A percentile compares a stretch with the other conserved stretches of the same genome.
Conservation (phyloP, 2,888 invertebrate species). For the Zele albiditarsus region DNA sequence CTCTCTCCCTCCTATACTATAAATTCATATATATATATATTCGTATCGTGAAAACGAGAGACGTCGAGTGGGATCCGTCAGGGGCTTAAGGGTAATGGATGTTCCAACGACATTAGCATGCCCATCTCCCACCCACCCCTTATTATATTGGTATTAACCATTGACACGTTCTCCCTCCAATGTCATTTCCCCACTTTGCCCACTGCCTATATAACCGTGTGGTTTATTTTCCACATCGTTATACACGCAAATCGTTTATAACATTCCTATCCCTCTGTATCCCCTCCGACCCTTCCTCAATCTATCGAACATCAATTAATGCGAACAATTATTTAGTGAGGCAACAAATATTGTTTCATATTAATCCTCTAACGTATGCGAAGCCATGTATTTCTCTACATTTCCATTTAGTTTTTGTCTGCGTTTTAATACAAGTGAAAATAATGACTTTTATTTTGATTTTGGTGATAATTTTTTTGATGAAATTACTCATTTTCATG, state of each 20-base stretch:
- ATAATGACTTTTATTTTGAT: too few species aligned
- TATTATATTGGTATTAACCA: conserved; percentile 69
- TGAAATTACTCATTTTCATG: too few species aligned
- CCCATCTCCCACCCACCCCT: conserved; percentile 51
- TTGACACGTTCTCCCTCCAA: conserved; percentile 46
- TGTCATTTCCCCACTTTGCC: conserved; percentile 30
- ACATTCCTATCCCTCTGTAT: conserved; percentile 25
- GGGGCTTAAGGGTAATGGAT: conserved; percentile 70
- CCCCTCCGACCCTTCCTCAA: conserved; percentile 23
- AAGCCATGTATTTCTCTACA: too few species aligned
- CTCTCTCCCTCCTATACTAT: background rate
- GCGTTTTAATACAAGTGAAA: too few species aligned
- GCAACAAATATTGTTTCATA: conserved; percentile 14
- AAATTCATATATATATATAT: conserved; percentile 14
- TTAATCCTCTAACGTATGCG: too few species aligned
- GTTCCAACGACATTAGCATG: conserved; percentile 70
- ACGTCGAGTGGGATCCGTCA: conserved; percentile 69
- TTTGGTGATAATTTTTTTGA: too few species aligned
- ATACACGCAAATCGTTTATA: conserved; percentile 53
- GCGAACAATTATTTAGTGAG: background rate
- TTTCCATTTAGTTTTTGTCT: too few species aligned
- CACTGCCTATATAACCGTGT: background rate
- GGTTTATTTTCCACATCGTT: conserved; percentile 50
- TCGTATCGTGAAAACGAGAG: conserved; percentile 52
- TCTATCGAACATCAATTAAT: conserved; percentile 33